Evolutionary conservation across 2,797 vertebrate genomes (phyloP), one percentile per base, ranked within the genome.

Genomic region (Acipenser transmontanus): DNA sequence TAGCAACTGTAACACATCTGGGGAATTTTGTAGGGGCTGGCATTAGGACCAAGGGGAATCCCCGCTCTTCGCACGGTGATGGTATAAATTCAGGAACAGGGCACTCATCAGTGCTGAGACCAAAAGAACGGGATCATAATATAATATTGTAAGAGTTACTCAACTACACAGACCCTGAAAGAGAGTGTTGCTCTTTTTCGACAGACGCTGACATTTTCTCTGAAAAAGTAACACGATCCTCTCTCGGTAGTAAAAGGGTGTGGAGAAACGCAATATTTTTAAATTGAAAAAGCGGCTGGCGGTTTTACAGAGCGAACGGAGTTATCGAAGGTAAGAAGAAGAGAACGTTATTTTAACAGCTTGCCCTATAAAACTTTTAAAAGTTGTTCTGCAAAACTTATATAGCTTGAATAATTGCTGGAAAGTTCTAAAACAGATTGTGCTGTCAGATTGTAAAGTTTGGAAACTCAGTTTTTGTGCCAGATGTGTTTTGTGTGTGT

Each of bases 191-290:
- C 34, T 34, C 34, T 4, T 34, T 34, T 73, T 77, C 74, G 75
- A 74, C 68, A 72, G 73, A 73, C 75, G 69, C 69, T 71, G 68
- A 73, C 77, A 76, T 78, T 78, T 76, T 78, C 74, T 62, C 73
- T 76, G 80, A 68, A 74, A 81, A 76, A 83, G 88, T 87, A 90
- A 90, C 74, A 68, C 47, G 86, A 91, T 79, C 82, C 78, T 1
- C 65, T 52, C 71, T 77, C 82, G 72, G 52, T 70, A 82, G 76
- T 84, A 68, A 74, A 80, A 81, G 83, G 84, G 85, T 85, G 86
- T 84, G 83, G 66, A 80, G 73, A 79, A 74, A 73, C 71, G 76
- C 82, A 78, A 73, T 74, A 71, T 84, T 85, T 80, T 87, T 85
- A 81, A 75, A 81, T 78, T 81, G 82, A 80, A 85, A 85, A 85